Conservation (phyloP, 2,113 vertebrate genomes). For the Rhinoderma darwinii region DNA sequence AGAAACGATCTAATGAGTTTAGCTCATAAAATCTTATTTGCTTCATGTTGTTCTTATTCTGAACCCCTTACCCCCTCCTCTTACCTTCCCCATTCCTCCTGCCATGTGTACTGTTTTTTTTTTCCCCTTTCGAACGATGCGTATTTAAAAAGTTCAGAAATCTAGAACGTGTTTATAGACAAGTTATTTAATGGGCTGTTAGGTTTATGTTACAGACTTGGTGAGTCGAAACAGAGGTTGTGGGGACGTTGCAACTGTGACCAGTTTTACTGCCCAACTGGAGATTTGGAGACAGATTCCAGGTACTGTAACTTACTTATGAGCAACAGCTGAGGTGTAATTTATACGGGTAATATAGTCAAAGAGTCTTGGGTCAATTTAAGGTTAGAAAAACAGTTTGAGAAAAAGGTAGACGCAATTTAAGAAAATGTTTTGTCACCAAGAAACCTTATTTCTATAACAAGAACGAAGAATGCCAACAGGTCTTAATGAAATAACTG, state of each 20-base stretch:
- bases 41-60: slow-evolving; percentile 42
- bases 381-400: slow-evolving; percentile 51
- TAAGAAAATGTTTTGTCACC: slow-evolving; percentile 24
- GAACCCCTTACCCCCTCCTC: slow-evolving; percentile 1
- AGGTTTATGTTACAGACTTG: slow-evolving; percentile 59
- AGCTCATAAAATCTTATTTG: slow-evolving; percentile 45
- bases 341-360: slow-evolving; percentile 58
- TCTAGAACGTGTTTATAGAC: slow-evolving; percentile 59
- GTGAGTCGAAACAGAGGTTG: slow-evolving; percentile 58
- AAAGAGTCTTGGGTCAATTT: slow-evolving; percentile 49
- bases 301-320: slow-evolving; percentile 57
- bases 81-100: slow-evolving; percentile 2
- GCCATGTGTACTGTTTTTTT: slow-evolving; percentile 14
- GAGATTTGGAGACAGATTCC: slow-evolving; percentile 55
- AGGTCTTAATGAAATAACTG: not conserved
- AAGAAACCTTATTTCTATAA: not conserved
- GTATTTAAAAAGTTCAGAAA: slow-evolving; percentile 59
- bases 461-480: not conserved
- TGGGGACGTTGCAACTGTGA: slow-evolving; percentile 56
- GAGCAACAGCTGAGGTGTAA: slow-evolving; percentile 59
- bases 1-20: slow-evolving; percentile 45
- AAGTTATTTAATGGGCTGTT: slow-evolving; percentile 60
- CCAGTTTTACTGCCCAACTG: slow-evolving; percentile 55
- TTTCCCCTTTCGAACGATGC: slow-evolving; percentile 21
- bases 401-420: slow-evolving; percentile 41